A percentile compares a stretch with the other conserved stretches of the same genome.
Conservation (phyloP, 2,113 vertebrate species). For the Eulacestoma nigropectus region DNA sequence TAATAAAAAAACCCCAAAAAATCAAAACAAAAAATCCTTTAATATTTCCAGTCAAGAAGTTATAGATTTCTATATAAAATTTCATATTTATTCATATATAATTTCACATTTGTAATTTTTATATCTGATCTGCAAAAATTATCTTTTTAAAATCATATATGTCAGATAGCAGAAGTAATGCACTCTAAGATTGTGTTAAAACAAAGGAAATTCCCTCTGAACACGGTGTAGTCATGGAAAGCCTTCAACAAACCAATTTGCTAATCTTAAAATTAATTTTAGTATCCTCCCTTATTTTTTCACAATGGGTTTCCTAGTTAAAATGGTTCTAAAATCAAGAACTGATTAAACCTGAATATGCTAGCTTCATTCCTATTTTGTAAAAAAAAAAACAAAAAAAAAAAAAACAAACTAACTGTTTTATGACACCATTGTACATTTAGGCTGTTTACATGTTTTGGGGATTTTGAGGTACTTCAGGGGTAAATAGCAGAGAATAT, state of each 20-base stretch:
- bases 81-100: no score
- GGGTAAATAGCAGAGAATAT: accelerated
- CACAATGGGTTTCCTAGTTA: accelerated
- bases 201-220: not conserved
- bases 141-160: not conserved
- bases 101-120: accelerated
- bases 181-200: not conserved
- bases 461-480: accelerated
- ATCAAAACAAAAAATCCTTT: not conserved
- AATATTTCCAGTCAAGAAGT: not conserved
- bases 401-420: accelerated
- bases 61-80: no score
- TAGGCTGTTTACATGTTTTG: not conserved
- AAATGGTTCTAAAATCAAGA: not conserved
- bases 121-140: not conserved
- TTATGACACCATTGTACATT: not conserved
- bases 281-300: accelerated
- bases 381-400: not conserved
- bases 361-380: not conserved
- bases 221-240: accelerated
- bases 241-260: not conserved
- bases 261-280: not conserved
- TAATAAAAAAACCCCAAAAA: no score
- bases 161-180: not conserved
- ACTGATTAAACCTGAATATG: not conserved